Percentiles rank a stretch among this genome's conserved stretches.
These are phyloP conservation scores for Turnix velox DNA, from an alignment of 2,113 vertebrate species.

Conservation along the genomic window DNA sequence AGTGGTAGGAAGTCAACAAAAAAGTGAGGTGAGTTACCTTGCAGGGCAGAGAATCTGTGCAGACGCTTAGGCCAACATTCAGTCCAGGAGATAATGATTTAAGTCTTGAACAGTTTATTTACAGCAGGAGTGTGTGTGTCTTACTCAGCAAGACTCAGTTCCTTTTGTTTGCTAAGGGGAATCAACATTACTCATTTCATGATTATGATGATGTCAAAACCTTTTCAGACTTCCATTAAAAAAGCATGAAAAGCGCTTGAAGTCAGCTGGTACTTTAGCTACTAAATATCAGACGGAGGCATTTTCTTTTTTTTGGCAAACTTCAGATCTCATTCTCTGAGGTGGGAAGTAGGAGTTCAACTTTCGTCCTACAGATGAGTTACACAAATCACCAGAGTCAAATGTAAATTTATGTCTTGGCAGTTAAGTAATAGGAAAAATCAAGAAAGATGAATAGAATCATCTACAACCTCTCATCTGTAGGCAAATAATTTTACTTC, in stretches of 20 bases:
- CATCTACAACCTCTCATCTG: background rate
- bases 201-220: background rate
- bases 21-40: background rate
- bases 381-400: background rate
- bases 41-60: background rate
- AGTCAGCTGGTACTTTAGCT: background rate
- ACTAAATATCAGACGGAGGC: background rate
- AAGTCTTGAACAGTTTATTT: background rate
- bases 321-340: slow-evolving; percentile 8
- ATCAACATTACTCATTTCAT: background rate
- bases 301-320: background rate
- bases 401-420: background rate
- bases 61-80: background rate
- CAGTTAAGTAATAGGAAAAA: slow-evolving; percentile 17
- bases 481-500: slow-evolving; percentile 22
- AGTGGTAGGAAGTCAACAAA: background rate
- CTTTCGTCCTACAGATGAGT: background rate
- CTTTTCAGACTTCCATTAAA: background rate
- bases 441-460: background rate
- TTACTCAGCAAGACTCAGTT: background rate
- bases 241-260: background rate
- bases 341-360: background rate
- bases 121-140: background rate
- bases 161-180: background rate
- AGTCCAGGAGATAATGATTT: background rate